A percentile compares a stretch with the other conserved stretches of the same genome.
These are phyloP conservation scores for Teleogryllus oceanicus DNA, from an alignment of 2,888 invertebrate species.

Conservation along the genomic window DNA sequence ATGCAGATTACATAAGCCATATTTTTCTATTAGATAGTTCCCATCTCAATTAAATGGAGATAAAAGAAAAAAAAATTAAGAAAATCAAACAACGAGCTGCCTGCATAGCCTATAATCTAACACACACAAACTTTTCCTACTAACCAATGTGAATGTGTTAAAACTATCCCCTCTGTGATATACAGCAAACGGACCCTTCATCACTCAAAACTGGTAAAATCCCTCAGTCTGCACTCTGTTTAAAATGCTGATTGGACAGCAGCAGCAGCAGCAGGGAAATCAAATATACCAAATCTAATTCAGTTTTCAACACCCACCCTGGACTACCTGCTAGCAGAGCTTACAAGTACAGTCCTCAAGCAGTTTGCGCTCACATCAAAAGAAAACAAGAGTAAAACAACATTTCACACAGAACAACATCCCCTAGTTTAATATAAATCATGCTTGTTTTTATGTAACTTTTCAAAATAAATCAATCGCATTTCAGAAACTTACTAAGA, in stretches of 20 bases:
- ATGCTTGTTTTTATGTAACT: conserved; percentile 20
- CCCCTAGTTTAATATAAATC: conserved; percentile 18
- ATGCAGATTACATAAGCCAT: conserved; percentile 2
- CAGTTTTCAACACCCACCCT: not conserved
- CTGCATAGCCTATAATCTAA: conserved; percentile 18
- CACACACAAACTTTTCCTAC: conserved; percentile 1
- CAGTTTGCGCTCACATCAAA: not conserved
- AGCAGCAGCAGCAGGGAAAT: not conserved
- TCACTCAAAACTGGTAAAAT: not conserved
- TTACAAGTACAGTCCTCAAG: not conserved
- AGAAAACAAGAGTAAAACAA: conserved; percentile 4
- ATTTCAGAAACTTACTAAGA: conserved; percentile 18
- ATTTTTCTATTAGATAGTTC: not conserved
- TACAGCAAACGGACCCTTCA: not conserved
- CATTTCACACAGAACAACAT: conserved; percentile 6
- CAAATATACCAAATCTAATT: not conserved
- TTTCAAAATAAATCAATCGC: conserved; percentile 10
- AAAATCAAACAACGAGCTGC: conserved; percentile 9
- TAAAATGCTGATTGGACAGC: not conserved
- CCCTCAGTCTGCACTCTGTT: not conserved
- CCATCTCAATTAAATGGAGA: not conserved
- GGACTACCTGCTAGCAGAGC: not conserved
- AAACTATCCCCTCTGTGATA: conserved; percentile 7
- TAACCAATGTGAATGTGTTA: conserved; percentile 18
- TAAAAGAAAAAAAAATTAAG: not conserved